Base-by-base conservation (phyloP, 1,140 invertebrate species). In the Drosophila obscura region DNA sequence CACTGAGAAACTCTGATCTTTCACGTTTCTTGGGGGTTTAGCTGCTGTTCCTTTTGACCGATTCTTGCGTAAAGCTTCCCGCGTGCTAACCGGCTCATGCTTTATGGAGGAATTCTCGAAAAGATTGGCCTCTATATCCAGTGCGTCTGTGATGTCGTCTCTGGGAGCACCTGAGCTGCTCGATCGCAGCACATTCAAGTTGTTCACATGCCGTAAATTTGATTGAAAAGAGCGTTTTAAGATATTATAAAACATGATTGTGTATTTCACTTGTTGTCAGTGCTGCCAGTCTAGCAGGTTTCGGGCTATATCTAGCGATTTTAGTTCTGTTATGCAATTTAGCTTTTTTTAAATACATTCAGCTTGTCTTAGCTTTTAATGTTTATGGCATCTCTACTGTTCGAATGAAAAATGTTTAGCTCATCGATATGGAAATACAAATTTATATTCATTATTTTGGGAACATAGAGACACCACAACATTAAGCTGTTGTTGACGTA, bases 61-160 rank as follows among this genome's bases (percentile, higher is more conserved):
- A 24, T 68, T 73, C 83, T 85, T 85, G 82, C 82, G 82, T 87
- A 89, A 80, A 83, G 44, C 69, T 49, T 84, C 69, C 72, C 80
- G 62, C 77, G 77, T 80, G 77, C 41, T 76, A 31, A 73, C 72
- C 26, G 88, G 88, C 41, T 76, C 44, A 48, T 90, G 77, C 19
- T 73, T 63, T n/a, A 80, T 35, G 4, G 45, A 43, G 6, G 88
- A 88, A 61, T 90, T 84, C 3, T 79, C 88, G 56, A 90, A 90
- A 0, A 90, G 81, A 56, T 58, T 90, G 6, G 88, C 77, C 44
- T 85, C 88, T 41, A 90, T 90, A 15, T 84, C 72, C 41, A 90
- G 43, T 1, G 74, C 89, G 15, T 78, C 83, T 26, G 81, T 67
- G 41, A 89, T 78, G 1, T 89, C 87, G 35, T 71, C 52, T 48